phyloP scores from a whole-genome alignment of 2,797 vertebrate species.

The Anguilla megastoma region DNA sequence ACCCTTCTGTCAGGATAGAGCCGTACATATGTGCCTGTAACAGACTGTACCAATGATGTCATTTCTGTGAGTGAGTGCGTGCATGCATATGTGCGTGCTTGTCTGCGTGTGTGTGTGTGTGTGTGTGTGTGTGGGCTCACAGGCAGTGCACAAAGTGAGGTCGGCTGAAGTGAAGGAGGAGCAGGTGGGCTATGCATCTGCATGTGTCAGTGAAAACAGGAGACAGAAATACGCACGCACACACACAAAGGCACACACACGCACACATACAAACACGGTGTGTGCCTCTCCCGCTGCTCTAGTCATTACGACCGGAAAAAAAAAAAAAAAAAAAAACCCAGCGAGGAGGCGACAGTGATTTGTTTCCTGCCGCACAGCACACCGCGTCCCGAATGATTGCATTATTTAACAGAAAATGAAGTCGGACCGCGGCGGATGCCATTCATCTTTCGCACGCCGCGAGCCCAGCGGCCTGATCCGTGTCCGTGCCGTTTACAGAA shows the following conservation, averaged over 20 bases:
- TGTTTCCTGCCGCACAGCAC: conserved; percentile 39
- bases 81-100: neutral
- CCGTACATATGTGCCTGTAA: conserved; percentile 18
- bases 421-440: conserved; percentile 46
- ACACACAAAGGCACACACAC: conserved; percentile 2
- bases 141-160: neutral
- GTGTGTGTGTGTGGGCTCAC: conserved; percentile 2
- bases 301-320: conserved; percentile 38
- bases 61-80: conserved; percentile 8
- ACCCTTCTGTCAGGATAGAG: conserved; percentile 15
- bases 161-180: neutral
- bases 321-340: neutral
- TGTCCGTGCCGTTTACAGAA: conserved; percentile 40
- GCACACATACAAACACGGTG: neutral
- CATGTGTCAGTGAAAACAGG: neutral
- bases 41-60: conserved; percentile 21
- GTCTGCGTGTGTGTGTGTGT: neutral
- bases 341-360: conserved; percentile 37
- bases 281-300: conserved; percentile 29
- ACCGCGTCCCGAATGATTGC: conserved; percentile 43
- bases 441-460: conserved; percentile 41
- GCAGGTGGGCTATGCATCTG: neutral
- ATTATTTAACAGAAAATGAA: conserved; percentile 58
- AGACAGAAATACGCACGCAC: conserved; percentile 9
- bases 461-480: conserved; percentile 31